A percentile compares a stretch with the other conserved stretches of the same genome.
Evolutionary conservation across 2,888 invertebrate species (phyloP).

Genomic region (Orthonychiurus folsomi): DNA sequence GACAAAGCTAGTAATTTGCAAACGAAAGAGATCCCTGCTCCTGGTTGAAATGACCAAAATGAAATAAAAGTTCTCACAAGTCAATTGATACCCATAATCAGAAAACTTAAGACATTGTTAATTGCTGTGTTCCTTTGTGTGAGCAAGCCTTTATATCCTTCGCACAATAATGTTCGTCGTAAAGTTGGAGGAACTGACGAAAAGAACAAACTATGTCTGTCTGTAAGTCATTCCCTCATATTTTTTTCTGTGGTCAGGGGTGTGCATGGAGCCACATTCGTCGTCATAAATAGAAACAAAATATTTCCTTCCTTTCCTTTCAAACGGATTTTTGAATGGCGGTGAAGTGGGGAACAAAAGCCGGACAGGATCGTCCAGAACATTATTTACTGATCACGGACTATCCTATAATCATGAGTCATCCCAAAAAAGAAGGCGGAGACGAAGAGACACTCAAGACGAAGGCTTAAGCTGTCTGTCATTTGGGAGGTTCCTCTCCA

Average conservation of each 20-base stretch:
- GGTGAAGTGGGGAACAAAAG: background rate
- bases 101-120: slow-evolving; percentile 1
- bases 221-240: too few relatives aligned
- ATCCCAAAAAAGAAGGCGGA: background rate
- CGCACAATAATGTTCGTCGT: background rate
- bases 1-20: too few relatives aligned
- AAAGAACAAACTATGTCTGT: too few relatives aligned
- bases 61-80: background rate
- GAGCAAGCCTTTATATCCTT: background rate
- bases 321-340: background rate
- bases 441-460: background rate
- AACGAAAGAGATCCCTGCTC: too few relatives aligned
- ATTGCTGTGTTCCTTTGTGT: background rate
- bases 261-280: background rate
- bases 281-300: background rate
- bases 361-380: background rate
- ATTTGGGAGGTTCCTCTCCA: background rate
- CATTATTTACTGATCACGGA: background rate
- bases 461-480: too few relatives aligned
- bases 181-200: background rate
- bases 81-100: background rate
- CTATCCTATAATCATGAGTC: slow-evolving; percentile 1
- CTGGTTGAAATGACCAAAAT: background rate
- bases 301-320: background rate
- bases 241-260: background rate